Evolutionary conservation across 1,140 invertebrate species (phyloP).

Genomic region (Meloidogyne floridensis): DNA sequence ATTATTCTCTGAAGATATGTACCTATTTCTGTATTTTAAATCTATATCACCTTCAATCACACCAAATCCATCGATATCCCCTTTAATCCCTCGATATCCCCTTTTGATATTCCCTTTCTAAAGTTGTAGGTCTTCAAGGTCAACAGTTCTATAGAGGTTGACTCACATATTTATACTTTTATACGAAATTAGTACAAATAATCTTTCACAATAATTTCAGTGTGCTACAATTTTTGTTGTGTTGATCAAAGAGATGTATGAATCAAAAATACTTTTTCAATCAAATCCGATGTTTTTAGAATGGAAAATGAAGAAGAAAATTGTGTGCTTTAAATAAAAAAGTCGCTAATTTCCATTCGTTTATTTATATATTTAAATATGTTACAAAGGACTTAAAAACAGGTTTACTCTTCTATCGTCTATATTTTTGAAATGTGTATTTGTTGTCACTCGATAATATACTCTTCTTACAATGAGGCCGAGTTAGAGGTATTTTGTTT

Average conservation of each 20-base stretch:
- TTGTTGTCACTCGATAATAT: conserved; percentile 1
- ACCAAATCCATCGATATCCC: too few relatives aligned
- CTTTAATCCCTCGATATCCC: too few relatives aligned
- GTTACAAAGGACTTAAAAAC: neutral
- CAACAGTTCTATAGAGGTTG: too few relatives aligned
- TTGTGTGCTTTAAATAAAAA: neutral
- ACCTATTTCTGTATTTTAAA: too few relatives aligned
- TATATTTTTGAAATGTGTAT: neutral
- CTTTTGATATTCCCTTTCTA: too few relatives aligned
- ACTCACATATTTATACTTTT: neutral
- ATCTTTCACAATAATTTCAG: neutral
- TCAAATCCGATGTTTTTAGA: neutral
- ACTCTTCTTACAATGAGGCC: neutral
- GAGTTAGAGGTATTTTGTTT: too few relatives aligned
- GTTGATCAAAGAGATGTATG: neutral
- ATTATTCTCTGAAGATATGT: too few relatives aligned
- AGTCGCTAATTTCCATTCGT: conserved; percentile 6
- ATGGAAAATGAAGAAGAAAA: neutral
- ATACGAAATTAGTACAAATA: neutral
- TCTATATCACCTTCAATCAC: too few relatives aligned
- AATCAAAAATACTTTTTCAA: neutral
- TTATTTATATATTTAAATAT: neutral
- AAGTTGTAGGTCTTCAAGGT: too few relatives aligned
- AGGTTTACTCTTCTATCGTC: neutral
- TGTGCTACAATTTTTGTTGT: neutral